Conservation (phyloP, 1,140 invertebrate species). For the Drosophila carrolli region DNA sequence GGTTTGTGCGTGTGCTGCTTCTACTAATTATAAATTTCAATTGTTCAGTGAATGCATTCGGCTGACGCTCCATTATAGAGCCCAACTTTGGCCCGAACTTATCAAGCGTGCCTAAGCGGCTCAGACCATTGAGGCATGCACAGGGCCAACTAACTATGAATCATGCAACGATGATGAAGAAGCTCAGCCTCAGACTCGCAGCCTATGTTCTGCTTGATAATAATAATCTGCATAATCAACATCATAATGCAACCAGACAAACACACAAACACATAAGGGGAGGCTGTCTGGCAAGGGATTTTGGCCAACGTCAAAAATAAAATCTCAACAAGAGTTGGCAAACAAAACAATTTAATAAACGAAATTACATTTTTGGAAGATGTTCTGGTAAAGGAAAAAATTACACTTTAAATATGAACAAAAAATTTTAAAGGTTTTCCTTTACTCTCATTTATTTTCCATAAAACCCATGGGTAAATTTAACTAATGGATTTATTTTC, state of each 20-base stretch:
- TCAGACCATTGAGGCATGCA: slow-evolving; percentile 67
- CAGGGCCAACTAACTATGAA: slow-evolving; percentile 55
- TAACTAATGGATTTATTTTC: slow-evolving; percentile 7
- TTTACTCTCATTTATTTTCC: not conserved
- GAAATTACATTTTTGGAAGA: slow-evolving; percentile 26
- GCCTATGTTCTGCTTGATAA: slow-evolving; percentile 55
- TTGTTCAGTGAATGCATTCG: slow-evolving; percentile 69
- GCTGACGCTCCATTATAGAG: slow-evolving; percentile 55
- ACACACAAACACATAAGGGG: not conserved
- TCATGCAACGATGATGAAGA: slow-evolving; percentile 50
- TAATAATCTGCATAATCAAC: slow-evolving; percentile 74
- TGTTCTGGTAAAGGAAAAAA: slow-evolving; percentile 14
- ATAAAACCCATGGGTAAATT: slow-evolving; percentile 1
- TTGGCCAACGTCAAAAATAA: slow-evolving; percentile 49
- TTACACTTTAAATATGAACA: slow-evolving; percentile 3
- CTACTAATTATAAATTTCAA: slow-evolving; percentile 82
- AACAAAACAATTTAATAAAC: slow-evolving; percentile 74
- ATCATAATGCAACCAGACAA: slow-evolving; percentile 70
- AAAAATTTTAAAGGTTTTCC: slow-evolving; percentile 11
- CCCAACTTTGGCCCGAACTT: slow-evolving; percentile 34
- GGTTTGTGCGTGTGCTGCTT: slow-evolving; percentile 48
- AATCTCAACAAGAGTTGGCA: slow-evolving; percentile 57
- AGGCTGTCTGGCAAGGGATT: slow-evolving; percentile 53
- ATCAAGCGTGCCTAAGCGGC: slow-evolving; percentile 70
- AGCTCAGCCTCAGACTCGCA: slow-evolving; percentile 12